Conservation (phyloP, 2,113 vertebrate species). For the Indri indri region DNA sequence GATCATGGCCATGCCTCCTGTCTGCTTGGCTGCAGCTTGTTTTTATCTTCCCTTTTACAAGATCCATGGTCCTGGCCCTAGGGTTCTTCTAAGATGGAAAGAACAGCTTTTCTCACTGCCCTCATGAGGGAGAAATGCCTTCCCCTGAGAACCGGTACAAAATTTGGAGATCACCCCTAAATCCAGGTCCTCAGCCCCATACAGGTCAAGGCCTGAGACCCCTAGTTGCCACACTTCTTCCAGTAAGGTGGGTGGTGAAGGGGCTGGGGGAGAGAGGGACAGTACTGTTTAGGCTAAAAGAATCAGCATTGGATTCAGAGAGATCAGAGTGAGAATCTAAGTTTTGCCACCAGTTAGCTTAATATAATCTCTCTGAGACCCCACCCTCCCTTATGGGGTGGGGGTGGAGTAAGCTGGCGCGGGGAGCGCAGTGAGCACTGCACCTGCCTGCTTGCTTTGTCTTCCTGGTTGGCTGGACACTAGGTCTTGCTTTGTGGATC, state of each 20-base stretch:
- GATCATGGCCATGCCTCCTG: neutral
- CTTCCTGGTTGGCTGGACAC: neutral
- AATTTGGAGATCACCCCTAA: neutral
- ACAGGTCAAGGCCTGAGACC: neutral
- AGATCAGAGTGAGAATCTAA: neutral
- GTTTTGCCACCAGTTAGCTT: neutral
- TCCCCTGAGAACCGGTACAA: neutral
- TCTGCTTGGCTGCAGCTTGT: neutral
- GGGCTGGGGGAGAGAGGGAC: neutral
- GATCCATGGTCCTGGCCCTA: neutral
- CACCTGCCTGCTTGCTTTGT: neutral
- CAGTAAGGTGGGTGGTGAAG: neutral
- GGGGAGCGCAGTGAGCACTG: neutral
- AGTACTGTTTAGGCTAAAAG: neutral
- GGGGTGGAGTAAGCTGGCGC: neutral
- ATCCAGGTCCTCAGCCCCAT: neutral
- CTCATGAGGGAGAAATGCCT: neutral
- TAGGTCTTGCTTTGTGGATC: neutral
- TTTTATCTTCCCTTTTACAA: neutral
- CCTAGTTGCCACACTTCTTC: neutral
- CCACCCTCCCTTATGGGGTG: neutral
- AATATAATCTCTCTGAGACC: neutral
- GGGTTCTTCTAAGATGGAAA: neutral
- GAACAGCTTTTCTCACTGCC: neutral
- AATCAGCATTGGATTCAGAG: neutral